A percentile compares a stretch with the other conserved stretches of the same genome.
These are phyloP conservation scores for Hypercompe scribonia DNA, from an alignment of 2,888 invertebrate species.

Conservation along the genomic window DNA sequence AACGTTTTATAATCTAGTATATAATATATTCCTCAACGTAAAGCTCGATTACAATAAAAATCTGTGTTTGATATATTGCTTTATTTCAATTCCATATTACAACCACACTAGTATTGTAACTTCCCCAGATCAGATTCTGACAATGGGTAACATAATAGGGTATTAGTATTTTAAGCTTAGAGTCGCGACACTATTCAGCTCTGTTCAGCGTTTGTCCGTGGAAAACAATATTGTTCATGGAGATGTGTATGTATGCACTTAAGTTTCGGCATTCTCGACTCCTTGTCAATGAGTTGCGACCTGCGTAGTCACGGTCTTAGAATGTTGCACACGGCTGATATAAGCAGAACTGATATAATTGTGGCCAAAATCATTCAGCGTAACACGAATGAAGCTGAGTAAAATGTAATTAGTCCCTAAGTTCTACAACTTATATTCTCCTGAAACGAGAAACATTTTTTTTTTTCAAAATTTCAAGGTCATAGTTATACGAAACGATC, in stretches of 20 bases:
- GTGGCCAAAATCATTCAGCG: background rate
- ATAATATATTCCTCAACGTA: background rate
- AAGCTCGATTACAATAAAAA: constrained; percentile 7
- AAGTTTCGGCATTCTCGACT: background rate
- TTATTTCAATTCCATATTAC: constrained; percentile 17
- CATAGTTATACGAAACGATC: background rate
- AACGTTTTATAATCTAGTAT: background rate
- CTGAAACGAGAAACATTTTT: no score
- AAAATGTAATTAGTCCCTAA: background rate
- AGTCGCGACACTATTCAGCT: background rate
- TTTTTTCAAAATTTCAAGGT: background rate
- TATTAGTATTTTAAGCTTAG: background rate
- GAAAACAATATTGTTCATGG: no score
- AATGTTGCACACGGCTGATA: background rate
- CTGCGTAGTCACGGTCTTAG: background rate
- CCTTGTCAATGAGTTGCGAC: background rate
- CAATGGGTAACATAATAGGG: background rate
- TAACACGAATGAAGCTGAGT: background rate
- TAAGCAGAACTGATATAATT: background rate
- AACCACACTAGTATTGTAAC: constrained; percentile 17
- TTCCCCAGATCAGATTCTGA: background rate
- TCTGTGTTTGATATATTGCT: constrained; percentile 7
- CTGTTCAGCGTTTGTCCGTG: background rate
- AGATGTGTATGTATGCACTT: no score
- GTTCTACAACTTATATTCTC: background rate